phyloP scores from a whole-genome alignment of 2,888 invertebrate species.

The Pseudeuparius sepicola region DNA sequence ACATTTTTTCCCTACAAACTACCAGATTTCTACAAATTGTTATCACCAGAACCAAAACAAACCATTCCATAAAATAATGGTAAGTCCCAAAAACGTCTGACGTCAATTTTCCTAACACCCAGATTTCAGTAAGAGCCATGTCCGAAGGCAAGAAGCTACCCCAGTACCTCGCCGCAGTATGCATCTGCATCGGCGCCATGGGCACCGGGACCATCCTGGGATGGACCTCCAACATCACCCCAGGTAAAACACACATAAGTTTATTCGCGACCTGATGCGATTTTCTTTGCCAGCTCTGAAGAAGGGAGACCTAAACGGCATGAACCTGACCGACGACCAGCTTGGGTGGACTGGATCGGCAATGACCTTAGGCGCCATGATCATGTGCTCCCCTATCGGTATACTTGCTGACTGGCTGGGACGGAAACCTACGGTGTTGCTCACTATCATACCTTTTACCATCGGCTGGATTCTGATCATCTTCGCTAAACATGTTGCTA shows the following conservation, averaged over 20 bases:
- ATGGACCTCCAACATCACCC: conserved; percentile 65
- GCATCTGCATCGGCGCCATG: conserved; percentile 49
- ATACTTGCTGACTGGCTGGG: conserved; percentile 40
- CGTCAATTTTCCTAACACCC: too few species aligned
- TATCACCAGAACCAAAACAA: too few species aligned
- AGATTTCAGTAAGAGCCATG: too few species aligned
- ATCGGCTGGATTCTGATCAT: conserved; percentile 65
- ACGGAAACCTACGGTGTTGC: conserved; percentile 59
- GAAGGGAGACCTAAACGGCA: conserved; percentile 37
- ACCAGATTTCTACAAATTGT: too few species aligned
- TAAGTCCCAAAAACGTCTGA: too few species aligned
- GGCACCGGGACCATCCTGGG: conserved; percentile 66
- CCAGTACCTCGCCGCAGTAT: conserved; percentile 55
- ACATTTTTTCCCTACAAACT: too few species aligned
- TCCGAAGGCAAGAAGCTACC: conserved; percentile 42
- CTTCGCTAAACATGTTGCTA: conserved; percentile 50
- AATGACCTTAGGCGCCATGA: conserved; percentile 61
- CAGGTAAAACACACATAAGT: too few species aligned
- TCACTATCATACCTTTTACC: conserved; percentile 55
- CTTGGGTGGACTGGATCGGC: conserved; percentile 60
- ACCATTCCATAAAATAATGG: too few species aligned
- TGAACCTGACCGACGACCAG: conserved; percentile 37
- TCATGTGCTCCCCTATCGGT: conserved; percentile 64
- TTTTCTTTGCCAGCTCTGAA: conserved; percentile 29
- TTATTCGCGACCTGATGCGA: background rate